Percentiles rank a stretch among this genome's conserved stretches.
Evolutionary conservation across 2,888 invertebrate genomes (phyloP).

Genomic region (Campoplex capitator): DNA sequence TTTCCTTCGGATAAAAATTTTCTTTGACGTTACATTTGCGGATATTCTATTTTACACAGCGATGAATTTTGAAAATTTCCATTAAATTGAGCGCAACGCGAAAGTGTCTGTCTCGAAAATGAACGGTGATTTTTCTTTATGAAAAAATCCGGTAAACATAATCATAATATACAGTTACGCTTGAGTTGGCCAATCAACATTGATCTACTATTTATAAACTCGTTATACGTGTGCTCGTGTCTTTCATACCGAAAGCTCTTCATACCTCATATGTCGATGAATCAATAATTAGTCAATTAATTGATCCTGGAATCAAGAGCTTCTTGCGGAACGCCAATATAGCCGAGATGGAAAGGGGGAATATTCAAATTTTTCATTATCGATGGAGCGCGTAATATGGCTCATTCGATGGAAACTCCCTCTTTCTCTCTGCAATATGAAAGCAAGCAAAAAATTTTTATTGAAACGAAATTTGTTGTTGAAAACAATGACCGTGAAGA

Average conservation of each 20-base stretch:
- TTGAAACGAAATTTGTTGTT: too few species aligned
- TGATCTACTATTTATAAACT: conserved; percentile 7
- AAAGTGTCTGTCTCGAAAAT: background rate
- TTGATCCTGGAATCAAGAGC: background rate
- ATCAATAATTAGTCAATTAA: conserved; percentile 3
- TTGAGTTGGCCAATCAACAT: background rate
- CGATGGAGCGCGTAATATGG: background rate
- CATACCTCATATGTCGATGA: background rate
- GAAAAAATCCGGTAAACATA: background rate
- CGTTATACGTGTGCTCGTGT: background rate
- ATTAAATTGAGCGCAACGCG: background rate
- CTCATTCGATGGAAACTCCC: background rate
- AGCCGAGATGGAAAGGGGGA: background rate
- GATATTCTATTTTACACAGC: background rate
- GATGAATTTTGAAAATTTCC: background rate
- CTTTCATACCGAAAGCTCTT: background rate
- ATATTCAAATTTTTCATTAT: background rate
- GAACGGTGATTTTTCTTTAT: background rate
- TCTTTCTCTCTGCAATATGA: background rate
- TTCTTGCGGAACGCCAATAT: background rate
- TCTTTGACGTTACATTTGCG: background rate
- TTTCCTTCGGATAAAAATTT: background rate
- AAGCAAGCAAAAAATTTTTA: background rate
- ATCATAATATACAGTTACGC: background rate
- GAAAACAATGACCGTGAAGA: too few species aligned